Evolutionary conservation across 2,888 invertebrate species (phyloP), one percentile per base, ranked within the genome.

Genomic region (Chaetoderma sp.): DNA sequence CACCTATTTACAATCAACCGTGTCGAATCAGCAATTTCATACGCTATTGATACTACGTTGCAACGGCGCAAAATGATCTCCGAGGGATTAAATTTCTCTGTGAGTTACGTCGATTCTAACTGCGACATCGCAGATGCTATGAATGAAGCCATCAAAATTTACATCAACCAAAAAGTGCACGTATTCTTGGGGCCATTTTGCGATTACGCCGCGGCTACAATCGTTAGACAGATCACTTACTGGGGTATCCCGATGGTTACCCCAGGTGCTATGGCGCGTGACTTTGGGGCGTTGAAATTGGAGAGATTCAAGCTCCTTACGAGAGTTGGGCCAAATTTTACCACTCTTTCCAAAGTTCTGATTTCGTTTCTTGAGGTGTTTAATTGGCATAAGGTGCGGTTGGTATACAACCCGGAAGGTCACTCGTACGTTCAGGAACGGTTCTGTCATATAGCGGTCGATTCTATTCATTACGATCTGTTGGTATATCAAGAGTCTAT

Each of bases 201-300:
- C 42, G 78, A 78, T 45, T 76, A 73, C 36, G 71, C 71, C 3
- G 72, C 67, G 0, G 95, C 95, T 18, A 92, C 92, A 5, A 92
- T 94, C 28, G 93, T 92, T 10, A 89, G 95, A 45, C 91, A 93
- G 67, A 90, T 91, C 28, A 94, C 93, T 86, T 94, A 93, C 83
- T 87, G 87, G 84, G 78, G 85, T 8, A 91, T 90, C 0, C 94
- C 95, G 0, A 86, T 94, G 16, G 88, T 95, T 58, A 93, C 94
- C 0, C 92, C 93, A 0, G 94, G 94, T 0, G 95, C 93, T 0
- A 91, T 93, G 66, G 92, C 93, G 0, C 91, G 89, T 76, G 94
- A 94, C 86, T 95, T 94, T 82, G 91, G 91, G 8, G 32, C 23
- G 28, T 25, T 49, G 6, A 52, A 59, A 10, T 16, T 18, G 18